Evolutionary conservation across 23 tunicate genomes (phyloP), one percentile per base, ranked within the genome.

Genomic region (Halocynthia aurantium): DNA sequence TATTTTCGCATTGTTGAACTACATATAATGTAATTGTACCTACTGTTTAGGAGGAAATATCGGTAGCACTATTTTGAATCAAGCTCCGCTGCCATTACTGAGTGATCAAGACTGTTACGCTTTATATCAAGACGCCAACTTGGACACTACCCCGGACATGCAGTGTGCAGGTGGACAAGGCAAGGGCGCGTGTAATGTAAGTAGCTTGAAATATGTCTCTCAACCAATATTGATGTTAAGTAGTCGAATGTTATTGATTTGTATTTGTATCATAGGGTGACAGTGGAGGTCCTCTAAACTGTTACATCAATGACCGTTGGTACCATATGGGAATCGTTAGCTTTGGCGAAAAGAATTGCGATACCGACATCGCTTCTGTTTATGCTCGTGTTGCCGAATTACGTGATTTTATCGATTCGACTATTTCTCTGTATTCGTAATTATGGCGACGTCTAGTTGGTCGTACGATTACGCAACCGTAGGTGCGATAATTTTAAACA

Each of bases 261-360:
- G 49, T 44, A 61, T 66, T 18, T 77, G 50, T 52, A 70, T 50
- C 55, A n/a, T 81, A 90, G 84, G 96, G 96, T 6, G 96, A 90
- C 76, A 84, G 89, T 60, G 96, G 96, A 40, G 96, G 96, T 9
- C 96, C 96, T 7, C 77, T 90, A 19, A 81, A 84, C 60, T 90
- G 96, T 67, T 90, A 74, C 68, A 83, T 90, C 57, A 84, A 90
- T 31, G 72, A 77, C 61, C 55, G 85, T 0, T 90, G 96, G 96
- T 90, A 90, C 76, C 93, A 81, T 63, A 84, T 85, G 84, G 96
- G 96, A 52, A 90, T 90, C 44, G 96, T 90, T 31, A 84, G 89
- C 53, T 90, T 90, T 52, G 96, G 96, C 22, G 96, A 85, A 61
- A 84, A 89, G 40, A 90, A 81, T 52, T 90, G 96, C 74, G 89